Evolutionary conservation across 1,140 invertebrate species (phyloP).

Genomic region (Zaprionus capensis): DNA sequence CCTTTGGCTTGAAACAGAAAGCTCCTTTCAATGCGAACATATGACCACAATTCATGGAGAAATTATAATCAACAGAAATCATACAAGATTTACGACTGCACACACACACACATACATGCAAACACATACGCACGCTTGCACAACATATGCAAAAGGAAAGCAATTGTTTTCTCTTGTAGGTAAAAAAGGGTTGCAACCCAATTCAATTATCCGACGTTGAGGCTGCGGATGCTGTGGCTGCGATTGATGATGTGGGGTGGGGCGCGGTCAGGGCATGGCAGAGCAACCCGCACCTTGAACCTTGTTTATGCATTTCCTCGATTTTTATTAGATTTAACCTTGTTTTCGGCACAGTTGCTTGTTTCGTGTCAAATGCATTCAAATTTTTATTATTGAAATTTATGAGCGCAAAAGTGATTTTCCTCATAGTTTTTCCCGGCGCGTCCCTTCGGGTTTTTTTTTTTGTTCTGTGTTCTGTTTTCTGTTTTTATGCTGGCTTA

Average conservation of each 20-base stretch:
- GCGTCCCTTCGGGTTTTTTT: slow-evolving; percentile 45
- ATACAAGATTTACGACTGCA: slow-evolving; percentile 34
- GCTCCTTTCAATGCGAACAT: slow-evolving; percentile 27
- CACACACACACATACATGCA: slow-evolving; percentile 10
- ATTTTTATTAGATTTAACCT: slow-evolving; percentile 77
- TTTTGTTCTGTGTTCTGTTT: slow-evolving; percentile 33
- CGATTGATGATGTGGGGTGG: slow-evolving; percentile 11
- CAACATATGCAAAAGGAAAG: slow-evolving; percentile 69
- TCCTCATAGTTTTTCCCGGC: slow-evolving; percentile 71
- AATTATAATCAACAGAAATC: slow-evolving; percentile 34
- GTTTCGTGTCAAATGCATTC: slow-evolving; percentile 79
- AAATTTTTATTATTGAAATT: slow-evolving; percentile 84
- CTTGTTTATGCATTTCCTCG: slow-evolving; percentile 73
- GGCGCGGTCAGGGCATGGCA: no score
- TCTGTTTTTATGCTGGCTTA: slow-evolving; percentile 64
- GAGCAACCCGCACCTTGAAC: slow-evolving; percentile 69
- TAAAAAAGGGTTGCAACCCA: slow-evolving; percentile 70
- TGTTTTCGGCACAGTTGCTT: slow-evolving; percentile 62
- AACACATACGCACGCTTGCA: slow-evolving; percentile 4
- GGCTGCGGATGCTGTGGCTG: slow-evolving; percentile 23
- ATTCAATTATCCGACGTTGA: slow-evolving; percentile 63
- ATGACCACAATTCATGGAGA: slow-evolving; percentile 51
- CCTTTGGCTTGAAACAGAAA: background rate
- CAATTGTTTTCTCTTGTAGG: slow-evolving; percentile 4
- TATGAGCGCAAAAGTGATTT: slow-evolving; percentile 82